Evolutionary conservation across 2,113 vertebrate species (phyloP).

Genomic region (Nerophis ophidion): DNA sequence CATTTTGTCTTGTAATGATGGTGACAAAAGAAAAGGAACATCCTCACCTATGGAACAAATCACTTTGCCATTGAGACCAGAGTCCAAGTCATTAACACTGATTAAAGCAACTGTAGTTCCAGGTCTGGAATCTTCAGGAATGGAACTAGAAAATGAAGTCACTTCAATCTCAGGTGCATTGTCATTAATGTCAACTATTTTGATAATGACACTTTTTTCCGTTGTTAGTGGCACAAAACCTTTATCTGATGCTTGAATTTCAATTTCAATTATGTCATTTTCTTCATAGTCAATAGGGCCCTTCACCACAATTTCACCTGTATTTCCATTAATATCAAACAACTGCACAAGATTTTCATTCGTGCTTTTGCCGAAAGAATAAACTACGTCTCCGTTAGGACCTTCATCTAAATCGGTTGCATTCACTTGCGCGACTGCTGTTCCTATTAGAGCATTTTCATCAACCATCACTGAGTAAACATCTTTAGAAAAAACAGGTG

Average conservation of each 20-base stretch:
- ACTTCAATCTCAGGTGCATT: conserved; percentile 61
- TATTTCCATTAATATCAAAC: too few species aligned
- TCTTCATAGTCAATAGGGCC: conserved; percentile 61
- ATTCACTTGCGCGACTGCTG: conserved; percentile 47
- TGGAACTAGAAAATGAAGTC: conserved; percentile 53
- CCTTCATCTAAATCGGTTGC: conserved; percentile 64
- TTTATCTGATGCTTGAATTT: conserved; percentile 58
- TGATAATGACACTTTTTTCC: conserved; percentile 42
- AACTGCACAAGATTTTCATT: too few species aligned
- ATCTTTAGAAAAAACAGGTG: conserved; percentile 44
- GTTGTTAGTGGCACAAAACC: not conserved
- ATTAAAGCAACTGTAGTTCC: conserved; percentile 37
- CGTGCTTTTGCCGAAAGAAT: too few species aligned
- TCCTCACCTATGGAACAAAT: conserved; percentile 31
- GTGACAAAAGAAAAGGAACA: conserved; percentile 24
- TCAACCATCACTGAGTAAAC: conserved; percentile 38
- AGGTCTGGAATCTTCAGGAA: conserved; percentile 42
- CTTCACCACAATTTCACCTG: conserved; percentile 50
- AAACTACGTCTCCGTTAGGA: conserved; percentile 43
- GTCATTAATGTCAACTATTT: conserved; percentile 54
- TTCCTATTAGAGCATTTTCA: conserved; percentile 51
- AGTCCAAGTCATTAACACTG: conserved; percentile 33
- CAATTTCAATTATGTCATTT: conserved; percentile 41
- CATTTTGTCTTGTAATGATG: conserved; percentile 37
- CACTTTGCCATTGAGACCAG: conserved; percentile 41